Base-by-base conservation (phyloP, 2,888 invertebrate genomes). In the Drosophila mulleri region DNA sequence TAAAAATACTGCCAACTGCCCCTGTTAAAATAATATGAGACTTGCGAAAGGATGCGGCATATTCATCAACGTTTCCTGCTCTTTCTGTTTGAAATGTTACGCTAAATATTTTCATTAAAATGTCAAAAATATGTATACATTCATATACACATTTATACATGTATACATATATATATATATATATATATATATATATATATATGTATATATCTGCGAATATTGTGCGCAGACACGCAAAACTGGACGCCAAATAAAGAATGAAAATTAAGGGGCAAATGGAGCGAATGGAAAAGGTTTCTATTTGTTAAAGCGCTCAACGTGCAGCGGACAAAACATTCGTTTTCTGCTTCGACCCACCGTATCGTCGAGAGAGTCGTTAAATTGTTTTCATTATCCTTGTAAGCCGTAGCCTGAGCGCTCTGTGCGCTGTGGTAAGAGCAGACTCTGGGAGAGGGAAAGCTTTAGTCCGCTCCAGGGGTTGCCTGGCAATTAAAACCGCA, bases 331-430 rank as follows among this genome's bases (percentile, higher is more conserved):
- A 82, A 70, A 72, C 70, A 61, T 82, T 75, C 62, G 77, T 50
- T 35, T 50, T 35, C 41, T 18, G 54, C 39, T 26, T 41, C 29
- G 41, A 41, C 52, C 56, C 69, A 29, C 56, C 56, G 70, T 77
- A 87, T 80, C 81, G 87, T 84, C 87, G 87, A 77, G 87, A 87
- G 87, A 85, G 87, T 87, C 82, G 87, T 87, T 87, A 87, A 87
- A 88, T 88, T 87, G 89, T 87, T 87, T 88, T 82, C 87, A 88
- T 87, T 88, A 88, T 87, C 87, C 83, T 81, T 85, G 85, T 88
- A 84, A 87, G 87, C 87, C 78, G 59, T 53, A 68, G 64, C 35
- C 70, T 63, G 72, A 45, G 50, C 45, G 35, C 47, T 20, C 29
- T 32, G 50, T 14, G 18, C 35, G 44, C 42, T 44, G n/a, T 37